Evolutionary conservation across 2,888 invertebrate genomes (phyloP), one percentile per base, ranked within the genome.

Genomic region (Aethes cnicana): DNA sequence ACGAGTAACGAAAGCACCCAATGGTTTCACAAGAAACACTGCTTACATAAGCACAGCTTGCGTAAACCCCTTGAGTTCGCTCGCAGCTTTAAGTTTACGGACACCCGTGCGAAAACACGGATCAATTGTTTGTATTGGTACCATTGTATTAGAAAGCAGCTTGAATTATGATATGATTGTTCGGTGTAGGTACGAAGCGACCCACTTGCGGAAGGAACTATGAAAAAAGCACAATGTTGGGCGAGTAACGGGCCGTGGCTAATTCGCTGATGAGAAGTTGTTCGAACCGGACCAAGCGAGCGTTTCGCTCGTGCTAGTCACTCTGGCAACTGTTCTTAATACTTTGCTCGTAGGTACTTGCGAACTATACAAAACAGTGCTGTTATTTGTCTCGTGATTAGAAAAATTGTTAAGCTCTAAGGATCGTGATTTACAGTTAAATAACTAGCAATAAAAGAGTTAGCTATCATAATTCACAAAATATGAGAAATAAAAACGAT

Each of bases 41-140:
- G 74, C 79, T 89, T 89, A 87, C 81, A 82, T 87, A 87, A 86
- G 75, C 65, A 64, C 63, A 61, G 67, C 77, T 87, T 86, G 81
- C 85, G 84, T 79, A 84, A 86, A 79, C 72, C 61, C 71, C 70
- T 80, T 70, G 71, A 77, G 73, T 71, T 68, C 66, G 63, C 70
- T 71, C 69, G 71, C 67, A 77, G 74, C 80, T 82, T 81, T 78
- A 82, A 82, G 81, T 84, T 84, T 77, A 81, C 72, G 74, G 79
- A 74, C 67, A 64, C 54, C 64, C 69, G 76, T 74, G 75, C 70
- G 69, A 81, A 81, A 77, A 72, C 74, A 71, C 68, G 66, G 72
- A 73, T 75, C 68, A 69, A 75, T 76, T 72, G 68, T 65, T 68
- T 70, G 11, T 59, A 70, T 72, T 69, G 65, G 62, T n/a, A n/a